Base-by-base conservation (phyloP, 2,888 invertebrate genomes). In the Lepidochrysops patricia region DNA sequence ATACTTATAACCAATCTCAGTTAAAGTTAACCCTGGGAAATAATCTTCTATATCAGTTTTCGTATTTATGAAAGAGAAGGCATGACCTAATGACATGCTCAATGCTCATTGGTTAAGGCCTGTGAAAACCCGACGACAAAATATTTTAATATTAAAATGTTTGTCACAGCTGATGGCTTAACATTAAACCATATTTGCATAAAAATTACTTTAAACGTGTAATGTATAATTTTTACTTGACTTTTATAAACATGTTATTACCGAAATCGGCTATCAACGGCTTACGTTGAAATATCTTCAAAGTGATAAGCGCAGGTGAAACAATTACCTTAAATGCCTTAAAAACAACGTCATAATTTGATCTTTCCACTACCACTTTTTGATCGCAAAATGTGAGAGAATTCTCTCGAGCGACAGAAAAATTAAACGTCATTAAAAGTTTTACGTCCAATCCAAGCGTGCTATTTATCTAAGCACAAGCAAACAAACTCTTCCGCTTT, bases 161-260 rank as follows among this genome's bases (percentile, higher is more conserved):
- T n/a, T 48, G 43, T 27, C 57, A 15, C 43, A 37, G 15, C 29
- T 19, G 13, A 29, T 19, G 13, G 19, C 19, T 49, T 54, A 32
- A 32, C 54, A 54, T 54, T 54, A 32, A 52, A 27, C 43, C 63
- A 60, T 65, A 65, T 66, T 66, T 66, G 63, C 58, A 62, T 65
- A 65, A 66, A 65, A 65, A 62, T 62, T 65, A 65, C 60, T 61
- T 64, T 60, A 48, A 63, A 59, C 63, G 35, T 61, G 61, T 58
- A 19, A 13, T 43, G 61, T 58, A 63, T 63, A 63, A 63, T 66
- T 66, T 65, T 60, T 35, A 43, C 43, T 56, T 54, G 34, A 60
- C 52, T 54, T 54, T 52, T 54, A 32, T 34, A 48, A 60, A 43
- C 32, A 56, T 54, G 52, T 60, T 29, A 43, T 56, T 60, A 56